Evolutionary conservation across 2,888 invertebrate species (phyloP).

Genomic region (Morinoia aosen): DNA sequence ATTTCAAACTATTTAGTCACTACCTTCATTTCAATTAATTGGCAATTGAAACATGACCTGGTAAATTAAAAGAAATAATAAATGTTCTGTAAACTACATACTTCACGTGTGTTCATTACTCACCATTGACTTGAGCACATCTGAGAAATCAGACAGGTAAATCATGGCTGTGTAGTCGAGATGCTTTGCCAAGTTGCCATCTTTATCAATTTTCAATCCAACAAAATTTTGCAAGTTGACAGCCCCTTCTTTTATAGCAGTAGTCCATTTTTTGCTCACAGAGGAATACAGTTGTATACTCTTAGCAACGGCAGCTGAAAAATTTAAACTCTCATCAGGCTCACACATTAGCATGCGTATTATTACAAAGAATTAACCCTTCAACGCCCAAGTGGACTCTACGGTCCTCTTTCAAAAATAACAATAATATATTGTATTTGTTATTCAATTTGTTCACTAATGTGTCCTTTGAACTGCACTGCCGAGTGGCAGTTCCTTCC

Average conservation of each 20-base stretch:
- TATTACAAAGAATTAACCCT: background rate
- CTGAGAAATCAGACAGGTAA: conserved; percentile 40
- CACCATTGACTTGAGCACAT: conserved; percentile 36
- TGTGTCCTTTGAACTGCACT: too few species aligned
- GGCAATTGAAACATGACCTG: too few species aligned
- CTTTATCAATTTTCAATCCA: conserved; percentile 11
- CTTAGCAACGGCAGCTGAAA: background rate
- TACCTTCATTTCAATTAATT: too few species aligned
- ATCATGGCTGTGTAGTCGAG: conserved; percentile 45
- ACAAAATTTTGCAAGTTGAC: conserved; percentile 25
- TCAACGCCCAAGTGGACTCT: too few species aligned
- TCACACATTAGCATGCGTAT: background rate
- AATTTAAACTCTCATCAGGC: background rate
- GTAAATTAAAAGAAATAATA: too few species aligned
- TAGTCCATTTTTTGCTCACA: background rate
- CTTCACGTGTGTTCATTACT: background rate
- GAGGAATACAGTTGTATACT: background rate
- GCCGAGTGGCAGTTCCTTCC: too few species aligned
- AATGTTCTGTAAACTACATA: too few species aligned
- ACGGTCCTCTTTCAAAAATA: too few species aligned
- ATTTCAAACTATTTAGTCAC: too few species aligned
- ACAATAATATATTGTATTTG: too few species aligned
- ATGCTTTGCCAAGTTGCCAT: background rate
- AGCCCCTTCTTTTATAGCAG: background rate
- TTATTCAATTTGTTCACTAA: too few species aligned